phyloP scores from a whole-genome alignment of 2,888 invertebrate species.

The Pandemis corylana region DNA sequence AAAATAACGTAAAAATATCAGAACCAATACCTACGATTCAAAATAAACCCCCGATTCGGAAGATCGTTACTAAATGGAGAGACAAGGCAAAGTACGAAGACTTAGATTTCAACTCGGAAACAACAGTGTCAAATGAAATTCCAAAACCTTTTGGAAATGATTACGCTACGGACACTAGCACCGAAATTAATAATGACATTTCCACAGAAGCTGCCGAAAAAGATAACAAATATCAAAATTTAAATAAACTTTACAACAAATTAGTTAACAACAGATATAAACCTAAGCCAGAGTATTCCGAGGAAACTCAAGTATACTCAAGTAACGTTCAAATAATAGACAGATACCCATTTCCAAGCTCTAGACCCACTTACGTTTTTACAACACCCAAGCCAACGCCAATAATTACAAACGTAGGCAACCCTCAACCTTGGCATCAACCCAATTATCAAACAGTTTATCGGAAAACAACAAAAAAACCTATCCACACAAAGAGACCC shows the following conservation, averaged over 20 bases:
- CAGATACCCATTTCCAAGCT: constrained; percentile 53
- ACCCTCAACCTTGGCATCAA: constrained; percentile 67
- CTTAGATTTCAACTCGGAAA: constrained; percentile 74
- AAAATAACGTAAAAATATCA: constrained; percentile 44
- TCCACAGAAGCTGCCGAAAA: constrained; percentile 51
- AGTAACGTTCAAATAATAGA: constrained; percentile 67
- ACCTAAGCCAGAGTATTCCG: constrained; percentile 61
- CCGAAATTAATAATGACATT: constrained; percentile 45
- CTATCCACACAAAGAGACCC: constrained; percentile 63
- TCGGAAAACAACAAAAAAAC: constrained; percentile 64
- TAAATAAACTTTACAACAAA: constrained; percentile 54
- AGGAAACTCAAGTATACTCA: constrained; percentile 64
- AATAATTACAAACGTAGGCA: constrained; percentile 77
- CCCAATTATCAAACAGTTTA: constrained; percentile 45
- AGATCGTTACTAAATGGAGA: constrained; percentile 83
- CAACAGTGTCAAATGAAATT: constrained; percentile 54
- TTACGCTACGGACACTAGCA: constrained; percentile 15
- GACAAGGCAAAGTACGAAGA: constrained; percentile 77
- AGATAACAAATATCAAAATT: constrained; percentile 47
- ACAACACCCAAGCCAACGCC: constrained; percentile 70
- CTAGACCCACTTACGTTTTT: constrained; percentile 66
- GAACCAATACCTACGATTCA: constrained; percentile 28
- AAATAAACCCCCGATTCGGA: constrained; percentile 69
- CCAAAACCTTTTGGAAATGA: constrained; percentile 42
- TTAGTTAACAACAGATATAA: constrained; percentile 54